These are phyloP conservation scores for Coluber constrictor DNA, from an alignment of 2,797 vertebrate genomes.

Conservation along the genomic window DNA sequence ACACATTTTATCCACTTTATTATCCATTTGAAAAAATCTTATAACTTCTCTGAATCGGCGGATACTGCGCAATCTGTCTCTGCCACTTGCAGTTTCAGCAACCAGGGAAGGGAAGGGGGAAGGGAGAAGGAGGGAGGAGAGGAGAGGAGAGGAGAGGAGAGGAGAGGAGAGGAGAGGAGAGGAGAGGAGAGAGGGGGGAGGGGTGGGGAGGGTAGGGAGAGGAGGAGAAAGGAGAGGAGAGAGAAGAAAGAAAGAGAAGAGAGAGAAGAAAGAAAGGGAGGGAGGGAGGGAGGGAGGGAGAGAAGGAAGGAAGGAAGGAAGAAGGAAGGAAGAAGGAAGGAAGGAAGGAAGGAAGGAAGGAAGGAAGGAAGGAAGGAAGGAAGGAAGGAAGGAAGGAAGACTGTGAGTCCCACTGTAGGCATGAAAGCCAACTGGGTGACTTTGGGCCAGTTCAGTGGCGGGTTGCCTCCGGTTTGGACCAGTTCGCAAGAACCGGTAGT, in stretches of 20 bases:
- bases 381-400: too few relatives aligned
- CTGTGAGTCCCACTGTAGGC: neutral
- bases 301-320: fast-evolving
- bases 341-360: neutral
- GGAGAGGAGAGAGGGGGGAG: too few relatives aligned
- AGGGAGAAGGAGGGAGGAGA: too few relatives aligned
- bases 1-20: too few relatives aligned
- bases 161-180: fast-evolving
- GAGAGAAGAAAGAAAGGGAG: fast-evolving
- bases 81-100: neutral
- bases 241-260: fast-evolving
- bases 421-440: neutral
- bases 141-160: neutral
- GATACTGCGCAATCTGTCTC: neutral
- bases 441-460: neutral
- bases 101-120: neutral
- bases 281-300: too few relatives aligned
- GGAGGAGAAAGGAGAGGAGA: fast-evolving
- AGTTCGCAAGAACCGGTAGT: too few relatives aligned
- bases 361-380: too few relatives aligned
- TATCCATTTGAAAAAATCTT: too few relatives aligned
- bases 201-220: fast-evolving
- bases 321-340: too few relatives aligned
- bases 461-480: too few relatives aligned
- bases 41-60: too few relatives aligned